Evolutionary conservation across 2,113 vertebrate species (phyloP), one percentile per base, ranked within the genome.

Genomic region (Macheiramphus alcinus): DNA sequence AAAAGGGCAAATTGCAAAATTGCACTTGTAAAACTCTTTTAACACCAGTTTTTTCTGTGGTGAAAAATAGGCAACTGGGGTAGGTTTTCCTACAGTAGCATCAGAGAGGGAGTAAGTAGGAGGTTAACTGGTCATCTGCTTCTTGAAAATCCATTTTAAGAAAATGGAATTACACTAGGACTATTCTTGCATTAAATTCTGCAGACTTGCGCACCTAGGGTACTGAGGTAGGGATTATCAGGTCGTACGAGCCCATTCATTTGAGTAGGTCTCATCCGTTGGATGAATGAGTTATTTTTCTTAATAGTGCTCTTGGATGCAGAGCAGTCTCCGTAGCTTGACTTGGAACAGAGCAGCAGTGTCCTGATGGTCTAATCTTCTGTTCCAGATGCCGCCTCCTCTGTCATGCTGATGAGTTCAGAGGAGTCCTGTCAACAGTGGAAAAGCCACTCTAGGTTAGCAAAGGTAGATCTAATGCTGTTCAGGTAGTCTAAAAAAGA

Each of bases 341-440:
- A 12, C 82, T 59, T 67, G 67, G 59, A 88, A 26, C 3, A 45
- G 80, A 93, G 40, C 72, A 75, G 43, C 59, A 40, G 47, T 78
- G 53, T 90, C 82, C 74, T 58, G 58, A 58, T 65, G 45, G 53
- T 92, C 48, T 62, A 4, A 58, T 88, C 87, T 88, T 88, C 59
- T 92, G 42, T 92, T 97, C 82, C 93, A 80, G 68, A 73, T 93
- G n/a, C 75, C 16, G 94, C 67, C 38, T 83, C 86, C 38, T 95
- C 38, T 80, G 53, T 88, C 61, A 74, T 85, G 94, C 68, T 90
- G 55, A 63, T 78, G 90, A 66, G 68, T 71, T 97, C 86, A 88
- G 72, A 83, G 91, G 76, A 88, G 36, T 80, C 50, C 29, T 86
- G 48, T 76, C 85, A 76, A 12, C 72, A 88, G 63, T 75, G 86